Percentiles rank a stretch among this genome's conserved stretches.
Evolutionary conservation across 2,888 invertebrate species (phyloP).

Genomic region (Omphaloscelis lunosa): DNA sequence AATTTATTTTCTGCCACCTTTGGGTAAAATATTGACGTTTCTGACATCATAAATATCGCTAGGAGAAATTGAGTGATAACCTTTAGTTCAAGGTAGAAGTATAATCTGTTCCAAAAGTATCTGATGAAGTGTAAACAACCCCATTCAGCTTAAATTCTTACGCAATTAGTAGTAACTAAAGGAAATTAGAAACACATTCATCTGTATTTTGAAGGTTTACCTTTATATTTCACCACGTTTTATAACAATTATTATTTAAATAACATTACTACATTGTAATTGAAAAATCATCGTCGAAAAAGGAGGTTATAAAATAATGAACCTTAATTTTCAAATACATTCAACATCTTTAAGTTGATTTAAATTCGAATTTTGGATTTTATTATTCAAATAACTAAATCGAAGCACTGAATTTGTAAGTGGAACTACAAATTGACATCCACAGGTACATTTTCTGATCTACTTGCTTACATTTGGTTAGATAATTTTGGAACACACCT

Average conservation of each 20-base stretch:
- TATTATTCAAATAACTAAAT: not conserved
- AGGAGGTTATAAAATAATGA: not conserved
- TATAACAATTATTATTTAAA: too few relatives aligned
- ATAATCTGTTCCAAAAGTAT: not conserved
- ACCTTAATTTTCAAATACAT: not conserved
- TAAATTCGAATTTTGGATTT: not conserved
- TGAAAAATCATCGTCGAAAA: too few relatives aligned
- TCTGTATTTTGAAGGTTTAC: not conserved
- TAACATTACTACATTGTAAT: too few relatives aligned
- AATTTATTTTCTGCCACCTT: conserved; percentile 44
- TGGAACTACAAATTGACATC: not conserved
- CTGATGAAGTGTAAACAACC: not conserved
- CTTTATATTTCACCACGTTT: not conserved
- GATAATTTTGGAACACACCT: not conserved
- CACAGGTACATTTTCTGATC: too few relatives aligned
- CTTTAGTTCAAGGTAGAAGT: conserved; percentile 12
- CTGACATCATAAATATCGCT: conserved; percentile 12
- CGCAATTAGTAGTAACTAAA: not conserved
- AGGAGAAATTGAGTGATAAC: conserved; percentile 32
- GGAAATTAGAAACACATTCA: not conserved
- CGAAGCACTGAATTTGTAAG: too few relatives aligned
- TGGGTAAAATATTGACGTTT: conserved; percentile 41
- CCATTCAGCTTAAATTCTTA: not conserved
- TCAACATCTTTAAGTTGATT: not conserved
- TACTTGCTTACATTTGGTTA: not conserved